Percentiles rank a stretch among this genome's conserved stretches.
These are phyloP conservation scores for Drosophila pegasa DNA, from an alignment of 2,888 invertebrate species.

Conservation along the genomic window DNA sequence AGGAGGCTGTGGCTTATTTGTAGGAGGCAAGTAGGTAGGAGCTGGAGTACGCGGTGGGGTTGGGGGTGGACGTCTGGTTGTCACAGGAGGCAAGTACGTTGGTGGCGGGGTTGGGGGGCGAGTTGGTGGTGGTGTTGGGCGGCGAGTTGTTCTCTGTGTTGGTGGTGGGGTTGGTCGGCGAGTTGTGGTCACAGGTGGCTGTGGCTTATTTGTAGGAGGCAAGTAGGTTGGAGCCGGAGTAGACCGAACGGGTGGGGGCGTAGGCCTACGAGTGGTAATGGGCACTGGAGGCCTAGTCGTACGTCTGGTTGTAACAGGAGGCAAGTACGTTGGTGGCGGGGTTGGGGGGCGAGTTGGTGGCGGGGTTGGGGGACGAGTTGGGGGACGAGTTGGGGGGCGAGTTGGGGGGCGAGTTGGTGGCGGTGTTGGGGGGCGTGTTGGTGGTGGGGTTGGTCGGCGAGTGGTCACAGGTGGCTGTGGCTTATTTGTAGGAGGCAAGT, in stretches of 20 bases:
- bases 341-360: conserved; percentile 36
- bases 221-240: conserved; percentile 49
- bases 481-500: conserved; percentile 59
- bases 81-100: conserved; percentile 13
- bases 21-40: conserved; percentile 60
- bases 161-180: conserved; percentile 4
- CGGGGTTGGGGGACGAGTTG: conserved; percentile 30
- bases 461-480: conserved; percentile 55
- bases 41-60: conserved; percentile 35
- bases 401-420: conserved; percentile 39
- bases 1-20: conserved; percentile 56
- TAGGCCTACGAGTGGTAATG: conserved; percentile 36
- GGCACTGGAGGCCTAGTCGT: conserved; percentile 57
- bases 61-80: conserved; percentile 53
- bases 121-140: conserved; percentile 65
- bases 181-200: conserved; percentile 50
- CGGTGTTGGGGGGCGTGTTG: conserved; percentile 38
- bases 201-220: conserved; percentile 60
- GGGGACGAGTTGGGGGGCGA: too few species aligned
- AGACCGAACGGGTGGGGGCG: conserved; percentile 60
- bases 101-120: conserved; percentile 20
- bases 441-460: conserved; percentile 30
- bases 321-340: conserved; percentile 54
- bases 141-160: conserved; percentile 2
- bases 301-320: conserved; percentile 46